phyloP scores from a whole-genome alignment of 2,888 invertebrate species.

The Lydus trimaculatus region DNA sequence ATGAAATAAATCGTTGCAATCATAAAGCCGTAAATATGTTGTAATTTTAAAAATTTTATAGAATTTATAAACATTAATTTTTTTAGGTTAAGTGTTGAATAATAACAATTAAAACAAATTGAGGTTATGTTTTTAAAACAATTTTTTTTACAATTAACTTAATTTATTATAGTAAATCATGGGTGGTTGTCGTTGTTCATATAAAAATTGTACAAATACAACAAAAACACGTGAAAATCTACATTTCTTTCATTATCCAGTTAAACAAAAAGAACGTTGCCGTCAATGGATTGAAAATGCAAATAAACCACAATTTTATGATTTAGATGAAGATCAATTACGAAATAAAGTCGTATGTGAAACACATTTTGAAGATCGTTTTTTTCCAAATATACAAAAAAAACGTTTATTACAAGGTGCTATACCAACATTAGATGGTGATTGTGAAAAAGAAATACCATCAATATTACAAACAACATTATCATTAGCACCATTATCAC shows the following conservation, averaged over 20 bases:
- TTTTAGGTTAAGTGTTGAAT: no score
- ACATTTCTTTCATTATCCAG: slow-evolving; percentile 70
- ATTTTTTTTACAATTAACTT: slow-evolving; percentile 8
- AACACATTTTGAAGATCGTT: slow-evolving; percentile 65
- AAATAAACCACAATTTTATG: slow-evolving; percentile 63
- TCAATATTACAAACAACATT: background rate
- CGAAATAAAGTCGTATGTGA: slow-evolving; percentile 69
- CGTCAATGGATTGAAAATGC: slow-evolving; percentile 68
- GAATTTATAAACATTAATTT: no score
- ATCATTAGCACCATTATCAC: background rate
- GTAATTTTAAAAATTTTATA: no score
- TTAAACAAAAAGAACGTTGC: slow-evolving; percentile 67
- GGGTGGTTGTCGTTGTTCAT: slow-evolving; percentile 70
- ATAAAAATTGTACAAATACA: slow-evolving; percentile 63
- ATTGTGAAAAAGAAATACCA: slow-evolving; percentile 34
- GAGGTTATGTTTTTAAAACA: slow-evolving; percentile 21
- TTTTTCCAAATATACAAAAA: slow-evolving; percentile 64
- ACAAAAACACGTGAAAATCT: slow-evolving; percentile 61
- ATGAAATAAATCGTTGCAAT: no score
- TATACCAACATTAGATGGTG: slow-evolving; percentile 63
- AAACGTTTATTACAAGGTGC: slow-evolving; percentile 65
- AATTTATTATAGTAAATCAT: slow-evolving; percentile 49
- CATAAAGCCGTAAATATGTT: no score
- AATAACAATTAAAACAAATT: background rate
- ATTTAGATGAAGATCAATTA: slow-evolving; percentile 66